Evolutionary conservation across 1,140 invertebrate species (phyloP), one percentile per base, ranked within the genome.

Genomic region (Archivesica marissinica): DNA sequence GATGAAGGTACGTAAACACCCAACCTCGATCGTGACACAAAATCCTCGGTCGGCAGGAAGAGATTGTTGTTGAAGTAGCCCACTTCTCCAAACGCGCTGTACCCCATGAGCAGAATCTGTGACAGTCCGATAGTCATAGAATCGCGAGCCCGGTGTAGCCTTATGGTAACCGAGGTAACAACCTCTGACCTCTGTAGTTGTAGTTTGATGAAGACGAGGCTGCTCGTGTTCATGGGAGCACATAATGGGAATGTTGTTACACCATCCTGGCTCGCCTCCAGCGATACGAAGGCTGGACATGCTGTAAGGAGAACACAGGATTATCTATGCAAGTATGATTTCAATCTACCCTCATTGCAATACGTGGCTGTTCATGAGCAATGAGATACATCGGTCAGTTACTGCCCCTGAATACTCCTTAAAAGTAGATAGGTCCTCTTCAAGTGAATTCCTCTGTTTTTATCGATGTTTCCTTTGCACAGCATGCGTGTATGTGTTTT

Each of bases 281-380:
- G 93, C 13, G 96, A 97, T 0, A 99, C 97, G n/a, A 96, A 97
- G 11, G 97, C 97, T 6, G 98, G 98, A 89, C 97, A 98, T 6
- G 97, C 97, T 96, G 92, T 39, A 92, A 88, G 35, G 78, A 44
- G 77, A 61, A 7, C 7, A 66, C 11, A 33, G 20, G 9, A n/a
- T n/a, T 33, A 38, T 66, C 70, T 28, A 38, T 30, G 59, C 74
- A 70, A 56, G 15, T 72, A 89, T n/a, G n/a, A n/a, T n/a, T n/a
- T n/a, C n/a, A n/a, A n/a, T n/a, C n/a, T n/a, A n/a, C n/a, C n/a
- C n/a, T n/a, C n/a, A n/a, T n/a, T n/a, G n/a, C n/a, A n/a, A n/a
- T n/a, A n/a, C n/a, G n/a, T n/a, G n/a, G n/a, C n/a, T n/a, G n/a
- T n/a, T n/a, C n/a, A n/a, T n/a, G n/a, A n/a, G n/a, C n/a, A n/a